Evolutionary conservation across 2,113 vertebrate genomes (phyloP).

Genomic region (Merops nubicus): DNA sequence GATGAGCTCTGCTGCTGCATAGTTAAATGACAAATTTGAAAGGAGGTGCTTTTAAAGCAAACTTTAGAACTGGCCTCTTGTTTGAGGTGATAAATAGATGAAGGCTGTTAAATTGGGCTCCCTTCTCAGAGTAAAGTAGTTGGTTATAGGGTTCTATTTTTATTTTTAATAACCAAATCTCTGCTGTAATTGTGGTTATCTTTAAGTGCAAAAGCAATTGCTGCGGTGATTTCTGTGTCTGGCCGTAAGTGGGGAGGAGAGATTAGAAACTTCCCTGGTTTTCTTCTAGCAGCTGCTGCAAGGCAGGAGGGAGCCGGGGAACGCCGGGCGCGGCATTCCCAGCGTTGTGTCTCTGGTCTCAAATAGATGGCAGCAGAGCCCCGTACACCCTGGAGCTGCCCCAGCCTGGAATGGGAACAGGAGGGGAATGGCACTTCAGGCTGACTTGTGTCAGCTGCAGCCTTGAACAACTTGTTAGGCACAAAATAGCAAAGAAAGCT

Average conservation of each 20-base stretch:
- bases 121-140: neutral
- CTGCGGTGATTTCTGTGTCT: neutral
- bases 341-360: constrained; percentile 53
- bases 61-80: neutral
- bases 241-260: neutral
- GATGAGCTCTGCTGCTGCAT: neutral
- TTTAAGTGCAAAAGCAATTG: neutral
- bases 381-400: constrained; percentile 57
- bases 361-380: constrained; percentile 94
- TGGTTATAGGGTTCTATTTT: neutral
- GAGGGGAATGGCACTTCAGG: constrained; percentile 53
- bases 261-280: neutral
- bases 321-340: neutral
- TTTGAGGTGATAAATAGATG: neutral
- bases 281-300: neutral
- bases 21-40: neutral
- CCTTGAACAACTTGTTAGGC: constrained; percentile 58
- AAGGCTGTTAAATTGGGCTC: neutral
- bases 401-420: neutral
- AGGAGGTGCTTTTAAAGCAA: neutral
- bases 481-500: constrained; percentile 73
- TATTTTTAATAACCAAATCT: neutral
- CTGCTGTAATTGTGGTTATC: neutral
- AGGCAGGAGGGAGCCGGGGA: neutral
- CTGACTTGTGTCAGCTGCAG: constrained; percentile 62